These are phyloP conservation scores for Podargus strigoides DNA, from an alignment of 2,797 vertebrate genomes.

Conservation along the genomic window DNA sequence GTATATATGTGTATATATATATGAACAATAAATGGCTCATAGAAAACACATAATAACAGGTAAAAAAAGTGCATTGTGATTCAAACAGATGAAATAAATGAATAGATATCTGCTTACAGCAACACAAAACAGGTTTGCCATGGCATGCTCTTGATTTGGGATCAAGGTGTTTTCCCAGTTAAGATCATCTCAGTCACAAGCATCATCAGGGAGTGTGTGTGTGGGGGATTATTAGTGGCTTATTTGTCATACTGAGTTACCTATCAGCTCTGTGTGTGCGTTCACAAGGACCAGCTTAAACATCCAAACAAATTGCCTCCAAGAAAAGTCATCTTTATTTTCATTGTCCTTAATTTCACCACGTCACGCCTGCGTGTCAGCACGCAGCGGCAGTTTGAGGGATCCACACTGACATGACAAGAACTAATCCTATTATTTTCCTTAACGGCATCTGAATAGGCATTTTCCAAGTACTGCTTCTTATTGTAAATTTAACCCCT, in stretches of 20 bases:
- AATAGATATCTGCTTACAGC: neutral
- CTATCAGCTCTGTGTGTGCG: neutral
- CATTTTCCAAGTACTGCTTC: slow-evolving; percentile 35
- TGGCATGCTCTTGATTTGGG: rapidly evolving
- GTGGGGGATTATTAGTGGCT: neutral
- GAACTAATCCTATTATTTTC: slow-evolving; percentile 66
- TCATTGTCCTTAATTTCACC: slow-evolving; percentile 31
- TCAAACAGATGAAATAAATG: neutral
- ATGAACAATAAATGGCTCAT: neutral
- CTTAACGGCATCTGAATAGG: slow-evolving; percentile 41
- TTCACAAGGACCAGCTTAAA: neutral
- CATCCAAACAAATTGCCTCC: neutral
- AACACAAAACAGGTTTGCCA: neutral
- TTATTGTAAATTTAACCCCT: slow-evolving; percentile 46
- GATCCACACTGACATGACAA: slow-evolving; percentile 33
- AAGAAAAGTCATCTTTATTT: neutral
- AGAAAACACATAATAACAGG: neutral
- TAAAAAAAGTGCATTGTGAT: neutral
- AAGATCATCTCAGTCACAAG: neutral
- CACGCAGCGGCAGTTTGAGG: neutral
- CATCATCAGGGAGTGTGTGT: neutral
- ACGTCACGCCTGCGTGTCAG: neutral
- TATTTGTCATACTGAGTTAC: neutral
- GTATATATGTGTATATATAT: neutral
- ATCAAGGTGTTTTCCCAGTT: neutral